Evolutionary conservation across 1,140 invertebrate genomes (phyloP), one percentile per base, ranked within the genome.

Genomic region (Drosophila kanapiae): DNA sequence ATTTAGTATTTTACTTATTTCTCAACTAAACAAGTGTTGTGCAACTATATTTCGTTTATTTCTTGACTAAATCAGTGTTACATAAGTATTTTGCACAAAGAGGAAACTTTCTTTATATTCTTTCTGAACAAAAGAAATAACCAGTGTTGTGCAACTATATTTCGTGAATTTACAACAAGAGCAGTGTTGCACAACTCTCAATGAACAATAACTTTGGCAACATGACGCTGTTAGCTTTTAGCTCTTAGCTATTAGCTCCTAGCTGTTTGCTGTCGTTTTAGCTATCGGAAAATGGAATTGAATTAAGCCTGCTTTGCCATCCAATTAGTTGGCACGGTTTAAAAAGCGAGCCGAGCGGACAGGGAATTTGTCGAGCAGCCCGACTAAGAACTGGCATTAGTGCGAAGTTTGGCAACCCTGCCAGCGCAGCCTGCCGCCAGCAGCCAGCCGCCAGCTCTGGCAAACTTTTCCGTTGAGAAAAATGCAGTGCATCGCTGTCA

Each of bases 321-420:
- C 43, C 65, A 72, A 72, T 72, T 72, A 72, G 67, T 70, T 74
- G 45, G 42, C 38, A 43, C 33, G 23, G 38, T 68, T 76, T 61
- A 61, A 42, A 74, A 56, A 40, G 9, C 18, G 16, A 27, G 45
- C 38, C 37, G 4, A 37, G 62, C 57, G 37, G 42, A 64, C 64
- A 16, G 60, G 62, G 61, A 43, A 60, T 64, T 60, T 60, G 61
- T 60, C 29, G 61, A 43, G 61, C 61, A 37, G 53, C 47, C 16
- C 53, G 47, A 53, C 48, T 72, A 43, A 53, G 49, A 57, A 35
- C 38, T 49, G 35, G 56, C 68, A 54, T 53, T 60, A 43, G 58
- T 42, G 78, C 18, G 6, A 76, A 81, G 78, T 81, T 81, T 76
- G 79, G 78, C 78, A 80, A 80, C 64, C 13, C 45, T 11, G 71